Conservation (phyloP, 1,140 invertebrate species). For the Ptiloglossa arizonensis region DNA sequence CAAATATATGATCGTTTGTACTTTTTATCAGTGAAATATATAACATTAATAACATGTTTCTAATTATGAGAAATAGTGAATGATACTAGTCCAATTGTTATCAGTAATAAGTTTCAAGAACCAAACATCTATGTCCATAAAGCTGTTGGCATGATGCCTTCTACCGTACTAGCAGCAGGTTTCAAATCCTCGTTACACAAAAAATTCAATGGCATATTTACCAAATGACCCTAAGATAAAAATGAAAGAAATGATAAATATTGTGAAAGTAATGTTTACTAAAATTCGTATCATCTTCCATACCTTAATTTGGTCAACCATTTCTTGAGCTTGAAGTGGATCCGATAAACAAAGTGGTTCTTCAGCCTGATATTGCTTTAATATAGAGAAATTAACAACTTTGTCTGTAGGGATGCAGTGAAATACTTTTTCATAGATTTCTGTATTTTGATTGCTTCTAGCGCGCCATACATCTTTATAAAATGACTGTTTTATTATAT, state of each 20-base stretch:
- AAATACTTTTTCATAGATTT: slow-evolving; percentile 94
- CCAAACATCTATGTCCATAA: slow-evolving; percentile 86
- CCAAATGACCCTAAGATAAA: slow-evolving; percentile 89
- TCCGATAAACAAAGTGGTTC: slow-evolving; percentile 86
- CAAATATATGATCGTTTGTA: slow-evolving; percentile 16
- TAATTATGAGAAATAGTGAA: background rate
- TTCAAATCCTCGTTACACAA: slow-evolving; percentile 91
- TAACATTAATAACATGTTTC: background rate
- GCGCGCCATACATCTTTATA: slow-evolving; percentile 91
- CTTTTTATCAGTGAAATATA: slow-evolving; percentile 13
- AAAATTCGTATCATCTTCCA: background rate
- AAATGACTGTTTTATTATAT: slow-evolving; percentile 89
- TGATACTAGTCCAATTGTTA: background rate
- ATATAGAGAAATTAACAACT: slow-evolving; percentile 87
- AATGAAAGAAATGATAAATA: slow-evolving; percentile 1
- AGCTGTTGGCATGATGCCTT: slow-evolving; percentile 91
- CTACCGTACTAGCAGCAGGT: slow-evolving; percentile 89
- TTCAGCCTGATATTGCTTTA: slow-evolving; percentile 88
- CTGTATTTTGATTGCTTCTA: slow-evolving; percentile 90
- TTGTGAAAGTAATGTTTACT: background rate
- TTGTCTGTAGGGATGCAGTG: slow-evolving; percentile 92
- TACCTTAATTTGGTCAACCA: slow-evolving; percentile 88
- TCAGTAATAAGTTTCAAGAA: background rate
- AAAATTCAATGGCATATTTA: slow-evolving; percentile 93
- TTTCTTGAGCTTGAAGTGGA: slow-evolving; percentile 86